A percentile compares a stretch with the other conserved stretches of the same genome.
Evolutionary conservation across 35 echinoderm and acorn worm genomes (phyloP).

Genomic region (Strongylocentrotus purpuratus): DNA sequence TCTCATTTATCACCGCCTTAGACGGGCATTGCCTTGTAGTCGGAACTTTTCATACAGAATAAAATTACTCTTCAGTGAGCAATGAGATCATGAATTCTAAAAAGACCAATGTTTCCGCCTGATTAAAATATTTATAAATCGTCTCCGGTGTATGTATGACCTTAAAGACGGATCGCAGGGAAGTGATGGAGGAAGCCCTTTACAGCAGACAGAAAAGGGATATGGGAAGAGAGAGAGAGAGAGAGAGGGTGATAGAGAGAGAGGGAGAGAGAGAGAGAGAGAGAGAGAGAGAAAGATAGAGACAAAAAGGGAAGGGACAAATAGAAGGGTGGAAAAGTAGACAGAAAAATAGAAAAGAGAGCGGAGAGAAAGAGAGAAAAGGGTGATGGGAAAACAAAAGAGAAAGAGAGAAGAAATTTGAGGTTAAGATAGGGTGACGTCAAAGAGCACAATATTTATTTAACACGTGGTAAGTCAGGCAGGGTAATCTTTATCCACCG

Average conservation of each 20-base stretch:
- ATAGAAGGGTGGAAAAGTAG: neutral
- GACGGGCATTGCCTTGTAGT: no score
- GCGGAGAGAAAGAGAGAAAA: neutral
- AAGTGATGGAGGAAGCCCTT: neutral
- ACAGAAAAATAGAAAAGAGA: neutral
- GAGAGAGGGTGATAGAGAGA: neutral
- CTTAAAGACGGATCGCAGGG: neutral
- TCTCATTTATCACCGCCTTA: no score
- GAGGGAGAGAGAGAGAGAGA: neutral
- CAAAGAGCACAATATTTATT: slow-evolving; percentile 13
- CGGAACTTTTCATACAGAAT: neutral
- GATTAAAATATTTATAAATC: neutral
- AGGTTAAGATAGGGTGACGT: slow-evolving; percentile 5
- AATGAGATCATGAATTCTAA: neutral
- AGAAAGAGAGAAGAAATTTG: neutral
- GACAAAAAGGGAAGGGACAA: neutral
- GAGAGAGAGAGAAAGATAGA: neutral
- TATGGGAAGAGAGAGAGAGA: neutral
- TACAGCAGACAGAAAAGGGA: neutral
- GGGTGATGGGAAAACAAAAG: neutral
- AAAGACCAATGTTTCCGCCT: neutral
- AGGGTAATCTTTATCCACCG: neutral
- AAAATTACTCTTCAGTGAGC: neutral
- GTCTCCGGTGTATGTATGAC: neutral
- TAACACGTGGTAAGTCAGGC: slow-evolving; percentile 22